Evolutionary conservation across 2,113 vertebrate genomes (phyloP).

Genomic region (Nicator chloris): DNA sequence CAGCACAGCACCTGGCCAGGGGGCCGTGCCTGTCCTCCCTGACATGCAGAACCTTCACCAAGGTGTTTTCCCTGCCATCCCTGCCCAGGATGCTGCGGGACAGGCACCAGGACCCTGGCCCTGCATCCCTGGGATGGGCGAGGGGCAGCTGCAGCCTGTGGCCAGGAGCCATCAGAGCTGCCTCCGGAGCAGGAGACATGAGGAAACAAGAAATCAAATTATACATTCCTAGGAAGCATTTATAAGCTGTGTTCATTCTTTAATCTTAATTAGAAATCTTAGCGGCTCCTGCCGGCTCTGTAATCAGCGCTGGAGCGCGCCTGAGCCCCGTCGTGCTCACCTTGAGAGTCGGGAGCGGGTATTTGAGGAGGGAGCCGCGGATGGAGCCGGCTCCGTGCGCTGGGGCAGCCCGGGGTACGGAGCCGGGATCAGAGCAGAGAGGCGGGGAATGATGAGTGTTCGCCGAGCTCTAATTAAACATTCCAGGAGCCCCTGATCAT

Average conservation of each 20-base stretch:
- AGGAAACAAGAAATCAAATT: constrained; percentile 71
- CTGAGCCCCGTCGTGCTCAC: constrained; percentile 61
- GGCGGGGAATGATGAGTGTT: fast-evolving
- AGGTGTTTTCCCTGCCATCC: background rate
- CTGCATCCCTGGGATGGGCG: too few species aligned
- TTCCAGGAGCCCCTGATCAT: background rate
- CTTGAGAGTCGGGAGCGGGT: constrained; percentile 42
- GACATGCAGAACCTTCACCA: fast-evolving
- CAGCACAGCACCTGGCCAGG: fast-evolving
- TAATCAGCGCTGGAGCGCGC: constrained; percentile 56
- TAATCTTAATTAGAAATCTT: constrained; percentile 82
- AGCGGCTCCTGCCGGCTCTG: constrained; percentile 67
- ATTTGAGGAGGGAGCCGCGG: background rate
- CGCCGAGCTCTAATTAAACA: background rate
- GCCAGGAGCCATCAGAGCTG: background rate
- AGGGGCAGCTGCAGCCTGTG: background rate
- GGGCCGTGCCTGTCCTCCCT: background rate
- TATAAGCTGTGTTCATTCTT: constrained; percentile 65
- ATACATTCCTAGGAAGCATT: constrained; percentile 68
- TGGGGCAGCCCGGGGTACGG: background rate
- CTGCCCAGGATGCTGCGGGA: background rate
- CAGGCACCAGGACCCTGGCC: background rate
- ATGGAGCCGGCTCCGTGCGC: background rate
- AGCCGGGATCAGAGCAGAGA: background rate
- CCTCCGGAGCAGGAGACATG: background rate